Base-by-base conservation (phyloP, 2,797 vertebrate species). In the Coracias cyanogaster region DNA sequence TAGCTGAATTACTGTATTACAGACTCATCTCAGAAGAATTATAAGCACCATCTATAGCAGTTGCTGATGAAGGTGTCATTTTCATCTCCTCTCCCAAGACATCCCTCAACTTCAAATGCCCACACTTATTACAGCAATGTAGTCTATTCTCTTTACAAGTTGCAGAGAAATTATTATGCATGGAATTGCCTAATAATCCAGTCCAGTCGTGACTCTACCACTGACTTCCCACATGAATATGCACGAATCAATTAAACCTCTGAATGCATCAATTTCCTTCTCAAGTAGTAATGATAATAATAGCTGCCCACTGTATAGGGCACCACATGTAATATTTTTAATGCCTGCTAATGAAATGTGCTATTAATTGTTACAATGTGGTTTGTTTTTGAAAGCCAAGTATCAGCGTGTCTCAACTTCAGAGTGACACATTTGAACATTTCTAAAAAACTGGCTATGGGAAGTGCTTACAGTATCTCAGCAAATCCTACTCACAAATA, bases 171-270 rank as follows among this genome's bases (percentile, higher is more conserved):
- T 95, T 94, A 95, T 51, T 95, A 96, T 95, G 96, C 94, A 89
- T 94, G 88, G 67, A 90, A 94, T 80, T 64, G 90, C 87, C 84
- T 90, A 90, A 91, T 95, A 96, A 95, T 93, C 93, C 91, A 80
- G 94, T 60, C 94, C 94, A 94, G 88, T 95, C 90, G 39, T 96
- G 96, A 95, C 96, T 96, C 93, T 28, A 51, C 76, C 95, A 86
- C 90, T 83, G 95, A 93, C 95, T 97, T 95, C 91, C 87, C 88
- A 90, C 93, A 96, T 96, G 96, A 97, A 96, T 96, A 96, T 97
- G 96, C 96, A 96, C 87, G 25, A 97, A 93, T 95, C 96, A 97
- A 94, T 97, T 96, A 97, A 96, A 95, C 82, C 89, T 93, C 90
- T 96, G 95, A 94, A 96, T 87, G 93, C 88, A 96, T 89, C 95